Conservation (phyloP, 64 coral and sea anemone genomes). For the Pocillopora verrucosa region DNA sequence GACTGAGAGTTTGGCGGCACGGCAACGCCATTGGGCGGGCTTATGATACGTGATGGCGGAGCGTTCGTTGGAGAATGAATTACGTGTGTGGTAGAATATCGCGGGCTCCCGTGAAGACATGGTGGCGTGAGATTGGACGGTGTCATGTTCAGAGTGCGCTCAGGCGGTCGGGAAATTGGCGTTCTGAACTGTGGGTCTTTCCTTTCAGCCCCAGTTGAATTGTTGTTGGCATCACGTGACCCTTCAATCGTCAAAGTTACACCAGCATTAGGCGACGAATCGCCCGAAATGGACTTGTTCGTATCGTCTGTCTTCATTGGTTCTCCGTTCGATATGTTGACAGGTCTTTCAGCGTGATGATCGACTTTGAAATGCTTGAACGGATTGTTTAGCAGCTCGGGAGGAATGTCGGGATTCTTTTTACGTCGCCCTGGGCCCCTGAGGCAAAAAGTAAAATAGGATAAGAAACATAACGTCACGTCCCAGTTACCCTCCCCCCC, state of each 20-base stretch:
- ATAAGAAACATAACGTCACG: neutral
- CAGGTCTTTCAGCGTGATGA: slow-evolving; percentile 14
- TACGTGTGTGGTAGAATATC: slow-evolving; percentile 35
- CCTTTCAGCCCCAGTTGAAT: slow-evolving; percentile 19
- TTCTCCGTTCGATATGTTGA: slow-evolving; percentile 23
- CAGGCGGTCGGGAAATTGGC: slow-evolving; percentile 14
- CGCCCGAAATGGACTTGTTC: slow-evolving; percentile 26
- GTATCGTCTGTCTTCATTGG: slow-evolving; percentile 14
- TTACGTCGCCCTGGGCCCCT: slow-evolving; percentile 89
- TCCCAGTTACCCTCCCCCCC: too few species aligned
- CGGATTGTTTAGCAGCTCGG: slow-evolving; percentile 83
- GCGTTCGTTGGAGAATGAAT: slow-evolving; percentile 36
- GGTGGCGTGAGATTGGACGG: slow-evolving; percentile 20
- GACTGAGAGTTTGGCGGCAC: slow-evolving; percentile 34
- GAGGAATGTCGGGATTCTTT: slow-evolving; percentile 91
- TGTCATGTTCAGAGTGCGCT: slow-evolving; percentile 20
- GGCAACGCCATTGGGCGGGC: slow-evolving; percentile 18
- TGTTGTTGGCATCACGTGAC: slow-evolving; percentile 73
- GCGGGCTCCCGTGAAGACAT: slow-evolving; percentile 30
- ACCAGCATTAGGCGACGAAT: slow-evolving; percentile 16
- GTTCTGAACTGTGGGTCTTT: slow-evolving; percentile 28
- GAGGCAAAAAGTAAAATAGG: neutral
- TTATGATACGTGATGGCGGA: slow-evolving; percentile 16
- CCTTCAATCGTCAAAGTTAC: slow-evolving; percentile 26
- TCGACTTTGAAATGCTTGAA: slow-evolving; percentile 89